Base-by-base conservation (phyloP, 2,113 vertebrate genomes). In the Myotis brandtii region DNA sequence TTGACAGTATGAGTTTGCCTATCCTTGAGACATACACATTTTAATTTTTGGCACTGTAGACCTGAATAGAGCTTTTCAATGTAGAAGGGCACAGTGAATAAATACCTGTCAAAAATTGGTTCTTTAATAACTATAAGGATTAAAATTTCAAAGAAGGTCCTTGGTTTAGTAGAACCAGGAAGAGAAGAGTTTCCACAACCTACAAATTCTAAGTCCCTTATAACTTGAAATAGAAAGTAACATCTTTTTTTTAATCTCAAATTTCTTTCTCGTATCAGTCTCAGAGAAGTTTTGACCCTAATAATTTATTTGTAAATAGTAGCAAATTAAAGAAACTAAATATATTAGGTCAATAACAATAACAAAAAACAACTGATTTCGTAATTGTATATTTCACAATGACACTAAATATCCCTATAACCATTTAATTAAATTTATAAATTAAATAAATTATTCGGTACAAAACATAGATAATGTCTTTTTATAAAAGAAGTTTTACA, bases 1-100 rank as follows among this genome's bases (percentile, higher is more conserved):
- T 89, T 96, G 87, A n/a, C 89, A 97, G 62, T 16, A 50, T 37
- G 56, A 59, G 72, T 69, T 93, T 97, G 87, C 72, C 84, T 56
- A 0, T 70, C 32, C 30, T 64, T 30, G 82, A 95, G 79, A 73
- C 30, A 37, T 69, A 52, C 79, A 27, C 89, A 80, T 73, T 56
- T 93, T 54, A 66, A 66, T 86, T 34, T 89, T 64, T 87, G 75
- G 94, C 93, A 30, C 59, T 13, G 4, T 89, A 92, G 80, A 70
- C 82, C 80, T 87, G 17, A 89, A 95, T 79, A 69, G 27, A 91
- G 32, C 72, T 91, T 10, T 85, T 90, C 83, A 85, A 62, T 1
- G 32, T 88, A 77, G 56, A 81, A 43, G 76, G 84, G 9, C 0
- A 0, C 76, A 16, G 9, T 34, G 62, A 70, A 86, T 83, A 96